Percentiles rank a stretch among this genome's conserved stretches.
phyloP scores from a whole-genome alignment of 2,797 vertebrate species.

The Anguilla megastoma region DNA sequence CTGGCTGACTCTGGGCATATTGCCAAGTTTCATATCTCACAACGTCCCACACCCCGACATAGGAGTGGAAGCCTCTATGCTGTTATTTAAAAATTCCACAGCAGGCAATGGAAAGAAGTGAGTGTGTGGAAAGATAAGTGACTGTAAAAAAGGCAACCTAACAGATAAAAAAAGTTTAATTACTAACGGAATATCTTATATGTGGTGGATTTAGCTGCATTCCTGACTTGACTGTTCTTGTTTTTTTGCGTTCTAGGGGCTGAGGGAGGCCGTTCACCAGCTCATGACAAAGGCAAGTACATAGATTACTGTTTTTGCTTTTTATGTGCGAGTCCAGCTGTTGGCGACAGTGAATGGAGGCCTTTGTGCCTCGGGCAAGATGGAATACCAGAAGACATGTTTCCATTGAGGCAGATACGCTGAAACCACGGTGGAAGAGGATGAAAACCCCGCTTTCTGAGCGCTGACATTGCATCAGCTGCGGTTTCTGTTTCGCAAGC shows the following conservation, averaged over 20 bases:
- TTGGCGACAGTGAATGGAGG: neutral
- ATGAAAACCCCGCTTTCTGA: neutral
- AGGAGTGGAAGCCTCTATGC: neutral
- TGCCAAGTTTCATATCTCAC: slow-evolving; percentile 5
- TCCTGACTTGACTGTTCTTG: slow-evolving; percentile 9
- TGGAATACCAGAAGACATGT: neutral
- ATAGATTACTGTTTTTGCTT: slow-evolving; percentile 8
- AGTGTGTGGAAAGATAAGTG: neutral
- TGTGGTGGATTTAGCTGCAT: neutral
- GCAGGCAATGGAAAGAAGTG: neutral
- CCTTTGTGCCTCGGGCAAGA: neutral
- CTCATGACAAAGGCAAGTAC: slow-evolving; percentile 71
- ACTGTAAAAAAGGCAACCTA: neutral
- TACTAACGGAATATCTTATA: neutral
- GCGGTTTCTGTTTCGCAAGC: neutral
- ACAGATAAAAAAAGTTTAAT: neutral
- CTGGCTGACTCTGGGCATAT: neutral
- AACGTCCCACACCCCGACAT: neutral
- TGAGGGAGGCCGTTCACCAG: slow-evolving; percentile 76
- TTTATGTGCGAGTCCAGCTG: slow-evolving; percentile 2
- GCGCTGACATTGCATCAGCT: neutral
- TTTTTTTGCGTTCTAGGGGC: slow-evolving; percentile 63
- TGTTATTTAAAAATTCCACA: neutral
- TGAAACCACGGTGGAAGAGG: neutral
- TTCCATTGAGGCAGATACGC: neutral